Percentiles rank a stretch among this genome's conserved stretches.
phyloP scores from a whole-genome alignment of 1,140 invertebrate species.

The Calosoma granatense region DNA sequence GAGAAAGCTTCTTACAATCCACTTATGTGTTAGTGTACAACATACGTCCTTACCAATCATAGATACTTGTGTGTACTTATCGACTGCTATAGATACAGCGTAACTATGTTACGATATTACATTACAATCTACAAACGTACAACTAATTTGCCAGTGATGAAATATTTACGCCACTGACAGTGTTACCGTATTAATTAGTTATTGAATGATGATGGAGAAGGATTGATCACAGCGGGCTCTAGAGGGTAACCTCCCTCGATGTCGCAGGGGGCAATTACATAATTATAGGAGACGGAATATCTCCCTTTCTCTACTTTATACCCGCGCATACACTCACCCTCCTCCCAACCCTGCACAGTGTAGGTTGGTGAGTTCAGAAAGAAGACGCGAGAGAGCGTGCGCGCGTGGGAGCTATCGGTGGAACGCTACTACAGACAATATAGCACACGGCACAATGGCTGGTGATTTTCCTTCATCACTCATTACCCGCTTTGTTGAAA shows the following conservation, averaged over 20 bases:
- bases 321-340: neutral
- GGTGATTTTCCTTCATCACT: conserved; percentile 8
- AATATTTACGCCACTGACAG: neutral
- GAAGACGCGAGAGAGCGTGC: neutral
- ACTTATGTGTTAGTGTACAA: no score
- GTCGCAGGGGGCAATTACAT: conserved; percentile 4
- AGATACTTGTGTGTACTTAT: no score
- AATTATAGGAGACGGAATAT: neutral
- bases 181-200: conserved; percentile 5
- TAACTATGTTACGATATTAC: no score
- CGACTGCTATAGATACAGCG: no score
- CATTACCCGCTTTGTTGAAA: conserved; percentile 3
- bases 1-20: no score
- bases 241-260: neutral
- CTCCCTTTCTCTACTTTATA: neutral
- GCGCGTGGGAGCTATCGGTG: neutral
- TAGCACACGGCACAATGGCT: neutral
- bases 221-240: conserved; percentile 1
- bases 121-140: no score
- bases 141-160: no score
- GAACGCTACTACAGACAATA: neutral
- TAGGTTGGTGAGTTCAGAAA: no score
- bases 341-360: no score
- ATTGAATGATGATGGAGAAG: conserved; percentile 7
- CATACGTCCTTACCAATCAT: no score